Conservation (phyloP, 2,797 vertebrate species). For the Eupleurogrammus muticus region DNA sequence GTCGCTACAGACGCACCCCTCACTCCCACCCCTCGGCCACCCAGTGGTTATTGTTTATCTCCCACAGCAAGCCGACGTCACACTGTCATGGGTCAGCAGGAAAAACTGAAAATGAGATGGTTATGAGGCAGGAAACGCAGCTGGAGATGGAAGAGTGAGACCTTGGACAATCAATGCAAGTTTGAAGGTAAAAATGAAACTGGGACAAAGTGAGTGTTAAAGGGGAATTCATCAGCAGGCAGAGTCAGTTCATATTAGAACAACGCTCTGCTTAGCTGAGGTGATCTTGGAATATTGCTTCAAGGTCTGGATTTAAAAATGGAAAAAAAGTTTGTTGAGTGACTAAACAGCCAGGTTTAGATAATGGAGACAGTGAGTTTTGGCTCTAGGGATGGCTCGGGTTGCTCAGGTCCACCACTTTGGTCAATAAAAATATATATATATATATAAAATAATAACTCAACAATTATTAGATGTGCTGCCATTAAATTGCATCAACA, state of each 20-base stretch:
- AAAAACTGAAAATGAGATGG: constrained; percentile 41
- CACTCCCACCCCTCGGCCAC: constrained; percentile 20
- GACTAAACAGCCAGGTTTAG: background rate
- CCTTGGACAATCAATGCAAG: constrained; percentile 38
- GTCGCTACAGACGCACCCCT: constrained; percentile 26
- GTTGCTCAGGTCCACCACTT: background rate
- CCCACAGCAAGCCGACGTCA: constrained; percentile 50
- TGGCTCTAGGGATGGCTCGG: too few relatives aligned
- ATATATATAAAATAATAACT: too few relatives aligned
- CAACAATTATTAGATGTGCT: background rate
- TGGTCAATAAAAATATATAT: background rate
- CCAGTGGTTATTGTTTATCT: constrained; percentile 56
- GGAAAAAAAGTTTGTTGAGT: constrained; percentile 6
- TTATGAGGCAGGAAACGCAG: constrained; percentile 42
- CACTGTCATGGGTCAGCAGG: constrained; percentile 51
- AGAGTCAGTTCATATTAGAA: constrained; percentile 27
- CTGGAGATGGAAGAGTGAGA: constrained; percentile 56
- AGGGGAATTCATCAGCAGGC: constrained; percentile 57
- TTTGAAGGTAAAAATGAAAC: constrained; percentile 64
- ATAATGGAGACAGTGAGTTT: background rate
- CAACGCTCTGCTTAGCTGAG: constrained; percentile 23
- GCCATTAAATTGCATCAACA: background rate
- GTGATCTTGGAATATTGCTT: constrained; percentile 26
- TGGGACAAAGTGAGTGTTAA: constrained; percentile 59
- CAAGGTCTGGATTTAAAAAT: constrained; percentile 9